Percentiles rank a stretch among this genome's conserved stretches.
These are phyloP conservation scores for Diadegma fenestrale DNA, from an alignment of 2,888 invertebrate species.

Conservation along the genomic window DNA sequence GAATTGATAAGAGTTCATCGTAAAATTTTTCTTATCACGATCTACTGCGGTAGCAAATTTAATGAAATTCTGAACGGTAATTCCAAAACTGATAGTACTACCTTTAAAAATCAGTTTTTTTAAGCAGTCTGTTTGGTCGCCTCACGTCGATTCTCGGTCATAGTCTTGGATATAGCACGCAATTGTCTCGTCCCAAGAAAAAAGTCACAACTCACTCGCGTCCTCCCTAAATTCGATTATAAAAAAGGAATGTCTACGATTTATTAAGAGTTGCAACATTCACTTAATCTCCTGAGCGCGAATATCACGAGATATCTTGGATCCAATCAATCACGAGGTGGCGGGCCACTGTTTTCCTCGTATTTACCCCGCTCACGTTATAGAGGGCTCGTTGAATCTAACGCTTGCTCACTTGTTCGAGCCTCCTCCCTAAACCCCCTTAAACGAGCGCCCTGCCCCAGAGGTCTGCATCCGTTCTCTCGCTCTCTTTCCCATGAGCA, in stretches of 20 bases:
- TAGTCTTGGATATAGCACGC: no score
- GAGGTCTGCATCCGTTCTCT: conserved; percentile 47
- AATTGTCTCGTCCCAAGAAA: no score
- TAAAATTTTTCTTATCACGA: no score
- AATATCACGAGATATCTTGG: conserved; percentile 83
- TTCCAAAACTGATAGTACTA: no score
- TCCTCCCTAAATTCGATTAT: no score
- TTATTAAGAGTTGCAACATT: conserved; percentile 79
- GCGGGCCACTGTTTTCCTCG: conserved; percentile 64
- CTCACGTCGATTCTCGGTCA: no score
- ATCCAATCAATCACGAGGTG: conserved; percentile 84
- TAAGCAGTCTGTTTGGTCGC: no score
- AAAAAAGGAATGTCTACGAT: conserved; percentile 67
- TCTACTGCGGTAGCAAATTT: no score
- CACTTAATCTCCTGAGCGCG: conserved; percentile 83
- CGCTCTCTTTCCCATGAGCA: conserved; percentile 31
- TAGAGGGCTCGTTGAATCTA: conserved; percentile 65
- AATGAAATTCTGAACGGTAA: no score
- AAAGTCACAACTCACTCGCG: no score
- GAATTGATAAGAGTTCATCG: no score
- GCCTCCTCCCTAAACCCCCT: conserved; percentile 36
- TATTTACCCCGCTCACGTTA: conserved; percentile 60
- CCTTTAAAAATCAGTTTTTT: no score
- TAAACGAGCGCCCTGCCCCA: conserved; percentile 56
- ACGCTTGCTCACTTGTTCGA: conserved; percentile 65